A percentile compares a stretch with the other conserved stretches of the same genome.
Evolutionary conservation across 2,113 vertebrate genomes (phyloP).

Genomic region (Gallinago paraguaiae): DNA sequence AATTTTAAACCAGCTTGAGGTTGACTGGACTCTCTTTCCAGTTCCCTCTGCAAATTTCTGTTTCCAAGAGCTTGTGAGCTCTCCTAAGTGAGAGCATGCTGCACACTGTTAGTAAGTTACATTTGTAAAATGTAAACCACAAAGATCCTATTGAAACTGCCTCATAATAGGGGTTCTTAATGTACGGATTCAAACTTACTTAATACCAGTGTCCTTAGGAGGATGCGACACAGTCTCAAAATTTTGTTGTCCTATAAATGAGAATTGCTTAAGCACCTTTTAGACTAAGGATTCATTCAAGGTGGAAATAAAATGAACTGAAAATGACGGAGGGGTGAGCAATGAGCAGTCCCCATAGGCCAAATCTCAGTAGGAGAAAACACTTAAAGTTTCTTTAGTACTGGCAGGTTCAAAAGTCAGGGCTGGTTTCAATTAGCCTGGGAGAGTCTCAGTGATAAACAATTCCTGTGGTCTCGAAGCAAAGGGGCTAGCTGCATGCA

Average conservation of each 20-base stretch:
- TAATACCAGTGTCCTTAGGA: not conserved
- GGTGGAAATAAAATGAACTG: slow-evolving; percentile 57
- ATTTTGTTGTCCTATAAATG: not conserved
- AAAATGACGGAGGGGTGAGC: slow-evolving; percentile 56
- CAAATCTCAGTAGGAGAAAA: slow-evolving; percentile 73
- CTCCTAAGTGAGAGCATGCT: not conserved
- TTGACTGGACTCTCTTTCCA: not conserved
- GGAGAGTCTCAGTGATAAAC: slow-evolving; percentile 83
- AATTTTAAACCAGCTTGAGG: not conserved
- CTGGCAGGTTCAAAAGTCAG: slow-evolving; percentile 81
- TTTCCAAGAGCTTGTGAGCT: not conserved
- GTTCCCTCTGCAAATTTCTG: not conserved
- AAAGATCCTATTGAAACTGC: not conserved
- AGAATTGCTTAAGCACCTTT: slow-evolving; percentile 1
- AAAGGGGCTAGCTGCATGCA: slow-evolving; percentile 61
- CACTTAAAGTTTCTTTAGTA: slow-evolving; percentile 79
- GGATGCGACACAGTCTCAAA: not conserved
- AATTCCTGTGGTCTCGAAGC: slow-evolving; percentile 86
- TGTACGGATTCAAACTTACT: not conserved
- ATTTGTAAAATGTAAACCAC: not conserved
- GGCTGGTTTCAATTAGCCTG: slow-evolving; percentile 86
- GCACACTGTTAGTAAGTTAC: not conserved
- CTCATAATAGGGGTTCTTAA: not conserved
- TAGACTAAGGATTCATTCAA: slow-evolving; percentile 48
- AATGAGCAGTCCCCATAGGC: slow-evolving; percentile 75